Percentiles rank a stretch among this genome's conserved stretches.
Evolutionary conservation across 2,113 vertebrate genomes (phyloP).

Genomic region (Semicossyphus pulcher): DNA sequence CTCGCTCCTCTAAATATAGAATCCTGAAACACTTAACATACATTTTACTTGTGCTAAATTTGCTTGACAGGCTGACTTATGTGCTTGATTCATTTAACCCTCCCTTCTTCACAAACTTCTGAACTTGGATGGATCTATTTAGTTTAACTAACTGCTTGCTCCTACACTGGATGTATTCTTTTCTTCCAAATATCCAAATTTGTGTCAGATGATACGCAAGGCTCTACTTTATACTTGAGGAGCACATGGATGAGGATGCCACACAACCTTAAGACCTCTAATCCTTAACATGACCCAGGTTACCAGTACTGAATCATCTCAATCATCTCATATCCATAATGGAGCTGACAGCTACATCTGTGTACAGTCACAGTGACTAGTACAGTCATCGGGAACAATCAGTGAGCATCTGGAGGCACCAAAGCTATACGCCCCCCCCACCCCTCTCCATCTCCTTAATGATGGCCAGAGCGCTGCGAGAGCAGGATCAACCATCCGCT

Average conservation of each 20-base stretch:
- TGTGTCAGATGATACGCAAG: background rate
- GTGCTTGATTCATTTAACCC: conserved; percentile 37
- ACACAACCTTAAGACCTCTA: too few species aligned
- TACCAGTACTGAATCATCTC: conserved; percentile 53
- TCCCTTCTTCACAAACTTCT: background rate
- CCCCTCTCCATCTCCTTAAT: conserved; percentile 22
- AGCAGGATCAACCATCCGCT: conserved; percentile 39
- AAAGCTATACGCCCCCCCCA: conserved; percentile 4
- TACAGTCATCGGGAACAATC: conserved; percentile 70
- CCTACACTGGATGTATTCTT: background rate
- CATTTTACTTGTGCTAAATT: conserved; percentile 56
- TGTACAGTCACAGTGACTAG: conserved; percentile 46
- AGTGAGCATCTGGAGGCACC: conserved; percentile 69
- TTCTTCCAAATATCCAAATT: background rate
- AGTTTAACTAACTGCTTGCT: background rate
- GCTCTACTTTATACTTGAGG: background rate
- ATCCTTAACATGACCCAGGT: conserved; percentile 26
- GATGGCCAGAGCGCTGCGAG: conserved; percentile 28
- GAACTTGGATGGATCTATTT: background rate
- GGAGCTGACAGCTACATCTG: conserved; percentile 81
- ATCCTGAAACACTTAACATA: conserved; percentile 50
- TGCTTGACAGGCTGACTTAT: conserved; percentile 32
- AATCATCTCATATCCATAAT: conserved; percentile 71
- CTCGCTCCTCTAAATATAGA: conserved; percentile 47
- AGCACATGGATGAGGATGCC: background rate